These are phyloP conservation scores for Apis laboriosa DNA, from an alignment of 1,140 invertebrate genomes.

Conservation along the genomic window DNA sequence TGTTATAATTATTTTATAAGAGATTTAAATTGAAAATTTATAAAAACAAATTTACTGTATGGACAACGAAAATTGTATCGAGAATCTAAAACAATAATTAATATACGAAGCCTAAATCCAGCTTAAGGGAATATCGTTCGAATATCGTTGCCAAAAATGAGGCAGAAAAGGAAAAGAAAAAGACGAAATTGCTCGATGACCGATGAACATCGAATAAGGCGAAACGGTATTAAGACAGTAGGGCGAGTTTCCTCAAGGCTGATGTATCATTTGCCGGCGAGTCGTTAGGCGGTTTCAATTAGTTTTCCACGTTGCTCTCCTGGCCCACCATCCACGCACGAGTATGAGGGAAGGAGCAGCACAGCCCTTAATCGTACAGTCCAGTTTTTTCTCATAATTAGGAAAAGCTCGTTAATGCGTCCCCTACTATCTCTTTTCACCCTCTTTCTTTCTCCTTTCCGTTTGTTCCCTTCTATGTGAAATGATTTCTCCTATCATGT, in stretches of 20 bases:
- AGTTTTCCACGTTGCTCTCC: slow-evolving; percentile 76
- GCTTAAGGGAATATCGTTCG: neutral
- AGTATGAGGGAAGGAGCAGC: slow-evolving; percentile 41
- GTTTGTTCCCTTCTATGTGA: neutral
- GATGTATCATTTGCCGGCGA: slow-evolving; percentile 80
- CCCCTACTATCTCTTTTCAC: slow-evolving; percentile 64
- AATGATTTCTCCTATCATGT: neutral
- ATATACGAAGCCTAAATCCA: neutral
- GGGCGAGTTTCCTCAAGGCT: slow-evolving; percentile 71
- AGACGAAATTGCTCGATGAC: slow-evolving; percentile 57
- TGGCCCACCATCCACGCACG: slow-evolving; percentile 59
- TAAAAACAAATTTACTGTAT: neutral
- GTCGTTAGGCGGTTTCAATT: slow-evolving; percentile 82
- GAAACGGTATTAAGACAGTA: slow-evolving; percentile 78
- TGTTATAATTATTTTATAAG: neutral
- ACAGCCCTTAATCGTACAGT: slow-evolving; percentile 74
- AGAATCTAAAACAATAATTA: slow-evolving; percentile 20
- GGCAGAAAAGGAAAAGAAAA: slow-evolving; percentile 16
- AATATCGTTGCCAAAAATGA: slow-evolving; percentile 10
- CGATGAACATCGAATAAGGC: slow-evolving; percentile 65
- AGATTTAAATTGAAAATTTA: neutral
- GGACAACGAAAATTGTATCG: neutral
- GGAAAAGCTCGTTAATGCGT: slow-evolving; percentile 79
- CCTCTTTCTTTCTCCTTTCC: neutral
- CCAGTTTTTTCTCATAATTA: slow-evolving; percentile 79